Percentiles rank a stretch among this genome's conserved stretches.
phyloP scores from a whole-genome alignment of 2,797 vertebrate species.

The Pseudochirops corinnae region DNA sequence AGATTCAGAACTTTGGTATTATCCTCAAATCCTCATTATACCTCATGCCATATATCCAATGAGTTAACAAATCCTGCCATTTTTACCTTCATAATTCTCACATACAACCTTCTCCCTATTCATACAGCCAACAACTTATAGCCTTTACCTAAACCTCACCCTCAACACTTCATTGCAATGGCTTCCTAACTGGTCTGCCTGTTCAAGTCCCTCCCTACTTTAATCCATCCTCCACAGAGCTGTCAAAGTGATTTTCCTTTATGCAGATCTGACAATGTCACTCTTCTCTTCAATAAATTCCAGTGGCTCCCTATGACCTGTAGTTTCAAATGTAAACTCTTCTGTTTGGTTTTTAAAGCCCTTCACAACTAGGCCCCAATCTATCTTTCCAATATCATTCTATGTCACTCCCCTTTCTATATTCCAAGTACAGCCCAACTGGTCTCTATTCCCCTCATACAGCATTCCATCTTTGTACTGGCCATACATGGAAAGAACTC shows the following conservation, averaged over 20 bases:
- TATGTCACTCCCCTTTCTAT: background rate
- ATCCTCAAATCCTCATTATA: background rate
- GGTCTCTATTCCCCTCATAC: background rate
- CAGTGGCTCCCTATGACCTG: background rate
- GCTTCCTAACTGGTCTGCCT: background rate
- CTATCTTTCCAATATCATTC: background rate
- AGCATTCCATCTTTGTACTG: background rate
- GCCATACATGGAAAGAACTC: background rate
- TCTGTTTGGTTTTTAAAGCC: background rate
- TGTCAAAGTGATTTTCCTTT: background rate
- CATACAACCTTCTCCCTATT: background rate
- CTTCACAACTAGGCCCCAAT: background rate
- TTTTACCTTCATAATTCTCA: background rate
- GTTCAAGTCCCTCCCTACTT: background rate
- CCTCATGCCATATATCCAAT: background rate
- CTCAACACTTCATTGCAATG: background rate
- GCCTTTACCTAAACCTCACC: background rate
- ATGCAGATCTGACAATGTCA: background rate
- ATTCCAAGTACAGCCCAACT: background rate
- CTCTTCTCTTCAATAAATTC: background rate
- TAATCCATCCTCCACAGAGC: background rate
- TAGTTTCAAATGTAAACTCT: background rate
- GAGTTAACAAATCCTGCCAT: background rate
- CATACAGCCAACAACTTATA: background rate
- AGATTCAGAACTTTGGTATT: background rate